These are phyloP conservation scores for Blomia tropicalis DNA, from an alignment of 2,888 invertebrate species.

Conservation along the genomic window DNA sequence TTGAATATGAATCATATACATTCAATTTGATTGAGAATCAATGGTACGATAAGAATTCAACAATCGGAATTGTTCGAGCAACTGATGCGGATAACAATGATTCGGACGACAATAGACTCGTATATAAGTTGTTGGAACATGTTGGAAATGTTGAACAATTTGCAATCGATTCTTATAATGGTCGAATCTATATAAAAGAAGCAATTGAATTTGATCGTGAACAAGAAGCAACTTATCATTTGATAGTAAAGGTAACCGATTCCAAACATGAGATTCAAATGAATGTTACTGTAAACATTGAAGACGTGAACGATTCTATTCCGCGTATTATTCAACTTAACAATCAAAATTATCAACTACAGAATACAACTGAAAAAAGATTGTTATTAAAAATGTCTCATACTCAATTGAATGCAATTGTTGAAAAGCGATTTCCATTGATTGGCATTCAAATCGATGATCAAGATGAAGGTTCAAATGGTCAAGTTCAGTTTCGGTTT, in stretches of 20 bases:
- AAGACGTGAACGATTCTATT: constrained; percentile 65
- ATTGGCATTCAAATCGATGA: constrained; percentile 16
- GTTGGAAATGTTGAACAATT: background rate
- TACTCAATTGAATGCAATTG: background rate
- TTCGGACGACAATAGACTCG: background rate
- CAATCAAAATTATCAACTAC: background rate
- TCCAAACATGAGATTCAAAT: constrained; percentile 61
- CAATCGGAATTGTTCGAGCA: constrained; percentile 57
- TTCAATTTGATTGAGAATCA: constrained; percentile 66
- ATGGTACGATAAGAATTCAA: constrained; percentile 31
- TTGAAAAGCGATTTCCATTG: constrained; percentile 14
- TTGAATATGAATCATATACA: constrained; percentile 57
- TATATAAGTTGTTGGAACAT: too few relatives aligned
- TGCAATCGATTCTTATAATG: constrained; percentile 30
- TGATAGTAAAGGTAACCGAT: constrained; percentile 79
- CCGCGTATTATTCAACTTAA: constrained; percentile 33
- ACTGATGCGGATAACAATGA: constrained; percentile 53
- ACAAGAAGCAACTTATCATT: constrained; percentile 77
- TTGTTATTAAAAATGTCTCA: background rate
- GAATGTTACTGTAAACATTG: constrained; percentile 56
- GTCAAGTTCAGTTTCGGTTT: constrained; percentile 1
- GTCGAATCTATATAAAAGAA: constrained; percentile 30
- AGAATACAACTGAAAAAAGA: background rate
- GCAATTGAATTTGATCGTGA: constrained; percentile 57
- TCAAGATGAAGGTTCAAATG: constrained; percentile 3